phyloP scores from a whole-genome alignment of 2,888 invertebrate species.

The Thymelicus sylvestris region DNA sequence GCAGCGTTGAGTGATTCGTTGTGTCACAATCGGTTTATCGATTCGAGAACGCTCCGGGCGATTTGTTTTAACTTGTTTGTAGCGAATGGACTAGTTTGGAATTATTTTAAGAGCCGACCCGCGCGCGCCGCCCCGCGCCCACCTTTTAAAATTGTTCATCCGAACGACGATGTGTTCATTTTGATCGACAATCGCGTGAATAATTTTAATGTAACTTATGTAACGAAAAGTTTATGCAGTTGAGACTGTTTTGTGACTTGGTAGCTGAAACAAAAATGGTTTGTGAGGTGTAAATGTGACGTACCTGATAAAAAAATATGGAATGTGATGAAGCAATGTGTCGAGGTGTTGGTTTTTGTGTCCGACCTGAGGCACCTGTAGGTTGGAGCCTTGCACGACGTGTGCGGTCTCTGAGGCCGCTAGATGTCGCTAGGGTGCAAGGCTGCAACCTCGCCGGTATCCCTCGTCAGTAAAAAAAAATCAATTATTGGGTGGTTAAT shows the following conservation, averaged over 20 bases:
- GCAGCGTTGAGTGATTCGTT: constrained; percentile 39
- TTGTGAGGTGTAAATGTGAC: constrained; percentile 36
- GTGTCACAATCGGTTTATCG: constrained; percentile 37
- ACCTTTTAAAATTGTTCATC: constrained; percentile 26
- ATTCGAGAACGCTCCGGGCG: constrained; percentile 63
- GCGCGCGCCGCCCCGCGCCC: constrained; percentile 47
- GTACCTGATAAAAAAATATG: constrained; percentile 37
- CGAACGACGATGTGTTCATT: constrained; percentile 25
- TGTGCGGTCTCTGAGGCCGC: constrained; percentile 12
- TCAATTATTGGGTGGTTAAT: constrained; percentile 38
- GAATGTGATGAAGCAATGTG: constrained; percentile 20
- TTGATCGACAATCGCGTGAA: constrained; percentile 26
- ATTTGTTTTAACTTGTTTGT: constrained; percentile 75
- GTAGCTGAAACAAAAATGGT: constrained; percentile 31
- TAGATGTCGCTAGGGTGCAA: constrained; percentile 6
- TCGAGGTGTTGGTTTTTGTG: constrained; percentile 28
- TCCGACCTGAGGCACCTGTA: constrained; percentile 9
- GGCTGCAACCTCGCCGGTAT: constrained; percentile 20
- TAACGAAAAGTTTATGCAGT: constrained; percentile 32
- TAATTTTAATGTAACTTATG: constrained; percentile 23
- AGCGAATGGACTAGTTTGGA: constrained; percentile 69
- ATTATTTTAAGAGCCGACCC: constrained; percentile 63
- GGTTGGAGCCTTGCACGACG: constrained; percentile 6
- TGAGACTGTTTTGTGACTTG: constrained; percentile 34
- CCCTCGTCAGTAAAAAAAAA: constrained; percentile 20